Evolutionary conservation across 2,113 vertebrate species (phyloP).

Genomic region (Esox niger): DNA sequence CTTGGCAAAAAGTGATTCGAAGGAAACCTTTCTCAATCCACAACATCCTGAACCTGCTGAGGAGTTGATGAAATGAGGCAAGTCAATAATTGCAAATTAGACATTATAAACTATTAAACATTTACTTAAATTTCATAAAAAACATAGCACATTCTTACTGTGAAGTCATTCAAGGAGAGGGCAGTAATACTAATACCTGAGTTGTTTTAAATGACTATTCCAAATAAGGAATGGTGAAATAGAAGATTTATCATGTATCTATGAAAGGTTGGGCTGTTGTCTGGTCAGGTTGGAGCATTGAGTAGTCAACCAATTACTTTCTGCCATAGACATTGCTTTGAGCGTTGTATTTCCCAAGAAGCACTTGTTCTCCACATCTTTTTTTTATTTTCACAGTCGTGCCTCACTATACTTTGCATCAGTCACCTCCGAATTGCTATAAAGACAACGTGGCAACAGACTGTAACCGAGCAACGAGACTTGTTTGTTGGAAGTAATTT

Average conservation of each 20-base stretch:
- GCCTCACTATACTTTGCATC: not conserved
- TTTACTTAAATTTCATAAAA: too few relatives aligned
- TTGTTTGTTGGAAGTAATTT: conserved; percentile 29
- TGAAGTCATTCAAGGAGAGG: conserved; percentile 16
- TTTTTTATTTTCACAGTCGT: not conserved
- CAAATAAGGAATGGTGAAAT: conserved; percentile 11
- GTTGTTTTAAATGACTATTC: not conserved
- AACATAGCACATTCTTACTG: conserved; percentile 39
- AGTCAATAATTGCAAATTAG: too few relatives aligned
- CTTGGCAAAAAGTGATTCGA: too few relatives aligned
- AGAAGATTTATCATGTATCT: not conserved
- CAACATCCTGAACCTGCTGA: too few relatives aligned
- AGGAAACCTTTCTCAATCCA: too few relatives aligned
- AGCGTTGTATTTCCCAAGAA: not conserved
- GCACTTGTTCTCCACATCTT: not conserved
- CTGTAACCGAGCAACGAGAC: not conserved
- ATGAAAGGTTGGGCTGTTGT: too few relatives aligned
- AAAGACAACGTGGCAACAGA: not conserved
- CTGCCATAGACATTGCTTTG: not conserved
- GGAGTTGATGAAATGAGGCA: too few relatives aligned
- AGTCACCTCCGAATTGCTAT: conserved; percentile 7
- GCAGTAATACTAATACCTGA: too few relatives aligned
- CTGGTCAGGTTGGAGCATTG: too few relatives aligned
- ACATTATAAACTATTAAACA: too few relatives aligned
- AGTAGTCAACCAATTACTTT: not conserved